phyloP scores from a whole-genome alignment of 2,888 invertebrate genomes.

The Octodonta nipae region DNA sequence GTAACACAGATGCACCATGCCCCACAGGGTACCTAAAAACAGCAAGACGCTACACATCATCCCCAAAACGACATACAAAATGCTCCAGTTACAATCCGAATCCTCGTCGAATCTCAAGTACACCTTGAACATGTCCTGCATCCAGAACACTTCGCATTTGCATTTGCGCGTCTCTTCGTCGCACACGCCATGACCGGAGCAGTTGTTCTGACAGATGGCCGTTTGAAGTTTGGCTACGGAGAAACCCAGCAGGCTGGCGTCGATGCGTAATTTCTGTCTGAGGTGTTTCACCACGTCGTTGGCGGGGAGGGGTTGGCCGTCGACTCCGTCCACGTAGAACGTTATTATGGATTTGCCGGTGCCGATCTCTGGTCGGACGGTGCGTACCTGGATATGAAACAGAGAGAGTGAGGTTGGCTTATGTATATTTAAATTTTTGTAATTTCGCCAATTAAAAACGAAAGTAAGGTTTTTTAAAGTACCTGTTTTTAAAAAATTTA shows the following conservation, averaged over 20 bases:
- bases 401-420: too few relatives aligned
- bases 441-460: too few relatives aligned
- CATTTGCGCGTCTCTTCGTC: slow-evolving; percentile 71
- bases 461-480: too few relatives aligned
- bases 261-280: slow-evolving; percentile 53
- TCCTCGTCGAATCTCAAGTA: slow-evolving; percentile 29
- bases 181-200: slow-evolving; percentile 84
- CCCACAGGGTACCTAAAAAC: slow-evolving; percentile 49
- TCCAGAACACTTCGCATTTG: slow-evolving; percentile 92
- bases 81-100: slow-evolving; percentile 75
- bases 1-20: slow-evolving; percentile 48
- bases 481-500: too few relatives aligned
- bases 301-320: slow-evolving; percentile 40
- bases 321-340: slow-evolving; percentile 35
- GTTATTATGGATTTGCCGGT: slow-evolving; percentile 39
- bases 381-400: slow-evolving; percentile 28
- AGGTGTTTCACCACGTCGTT: slow-evolving; percentile 52
- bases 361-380: slow-evolving; percentile 38
- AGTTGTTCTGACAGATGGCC: slow-evolving; percentile 78
- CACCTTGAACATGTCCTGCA: slow-evolving; percentile 47
- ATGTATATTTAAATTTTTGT: too few relatives aligned
- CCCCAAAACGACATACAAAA: slow-evolving; percentile 77
- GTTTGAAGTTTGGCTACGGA: slow-evolving; percentile 70
- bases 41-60: slow-evolving; percentile 45
- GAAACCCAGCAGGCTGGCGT: slow-evolving; percentile 53